Percentiles rank a stretch among this genome's conserved stretches.
Evolutionary conservation across 2,113 vertebrate genomes (phyloP).

Genomic region (Acanthochromis polyacanthus): DNA sequence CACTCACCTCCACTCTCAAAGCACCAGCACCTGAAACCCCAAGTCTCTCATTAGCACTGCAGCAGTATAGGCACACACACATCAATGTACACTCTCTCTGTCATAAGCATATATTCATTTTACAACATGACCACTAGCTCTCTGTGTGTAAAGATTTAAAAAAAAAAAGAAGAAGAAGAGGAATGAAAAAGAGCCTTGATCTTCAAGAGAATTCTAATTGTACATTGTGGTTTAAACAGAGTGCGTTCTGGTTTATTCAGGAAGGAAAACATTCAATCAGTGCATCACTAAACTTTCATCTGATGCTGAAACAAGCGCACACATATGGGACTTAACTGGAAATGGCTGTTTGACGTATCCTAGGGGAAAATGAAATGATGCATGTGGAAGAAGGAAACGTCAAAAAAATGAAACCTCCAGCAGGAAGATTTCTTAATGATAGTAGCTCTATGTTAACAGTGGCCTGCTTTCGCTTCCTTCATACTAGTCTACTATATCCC

Average conservation of each 20-base stretch:
- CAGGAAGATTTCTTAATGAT: neutral
- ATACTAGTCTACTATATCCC: neutral
- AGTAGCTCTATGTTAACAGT: constrained; percentile 12
- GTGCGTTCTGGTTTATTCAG: constrained; percentile 47
- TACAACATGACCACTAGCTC: constrained; percentile 24
- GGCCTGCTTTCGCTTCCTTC: constrained; percentile 8
- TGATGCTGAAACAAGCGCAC: constrained; percentile 38
- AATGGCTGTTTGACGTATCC: constrained; percentile 62
- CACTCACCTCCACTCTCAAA: constrained; percentile 79
- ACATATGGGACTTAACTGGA: constrained; percentile 49
- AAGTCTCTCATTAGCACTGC: constrained; percentile 76
- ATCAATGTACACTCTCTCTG: constrained; percentile 10
- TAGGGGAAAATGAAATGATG: constrained; percentile 39
- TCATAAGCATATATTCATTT: constrained; percentile 36
- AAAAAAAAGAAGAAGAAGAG: neutral
- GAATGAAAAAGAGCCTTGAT: constrained; percentile 1
- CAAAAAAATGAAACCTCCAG: constrained; percentile 29
- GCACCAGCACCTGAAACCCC: constrained; percentile 71
- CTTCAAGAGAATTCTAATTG: constrained; percentile 43
- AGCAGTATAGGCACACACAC: constrained; percentile 39
- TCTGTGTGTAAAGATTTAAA: constrained; percentile 21
- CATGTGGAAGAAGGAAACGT: neutral
- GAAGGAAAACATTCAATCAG: constrained; percentile 49
- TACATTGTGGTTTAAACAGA: constrained; percentile 42
- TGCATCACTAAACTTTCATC: constrained; percentile 58